These are phyloP conservation scores for Dendropsophus ebraccatus DNA, from an alignment of 2,113 vertebrate species.

Conservation along the genomic window DNA sequence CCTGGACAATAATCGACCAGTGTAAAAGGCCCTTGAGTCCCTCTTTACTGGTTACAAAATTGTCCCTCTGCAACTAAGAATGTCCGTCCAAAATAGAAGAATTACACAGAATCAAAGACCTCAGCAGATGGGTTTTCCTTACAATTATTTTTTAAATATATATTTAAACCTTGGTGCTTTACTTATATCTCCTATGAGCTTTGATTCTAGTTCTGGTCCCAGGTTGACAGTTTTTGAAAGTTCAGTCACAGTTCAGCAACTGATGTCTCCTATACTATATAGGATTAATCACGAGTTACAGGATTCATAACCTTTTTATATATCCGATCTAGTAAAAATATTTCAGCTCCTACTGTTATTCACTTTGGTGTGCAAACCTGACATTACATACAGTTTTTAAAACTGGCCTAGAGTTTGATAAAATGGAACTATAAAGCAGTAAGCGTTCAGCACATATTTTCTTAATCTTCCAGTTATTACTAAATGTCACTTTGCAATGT, in stretches of 20 bases:
- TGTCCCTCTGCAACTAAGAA: too few species aligned
- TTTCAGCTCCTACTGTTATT: constrained; percentile 11
- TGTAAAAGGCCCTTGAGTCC: too few species aligned
- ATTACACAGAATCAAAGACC: too few species aligned
- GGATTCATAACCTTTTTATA: constrained; percentile 47
- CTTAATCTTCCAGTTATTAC: neutral
- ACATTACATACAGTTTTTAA: constrained; percentile 18
- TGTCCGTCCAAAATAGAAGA: too few species aligned
- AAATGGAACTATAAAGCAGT: constrained; percentile 25
- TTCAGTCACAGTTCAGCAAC: constrained; percentile 47
- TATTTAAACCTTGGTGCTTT: too few species aligned
- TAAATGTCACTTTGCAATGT: constrained; percentile 33
- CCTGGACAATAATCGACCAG: too few species aligned
- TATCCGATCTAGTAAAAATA: constrained; percentile 27
- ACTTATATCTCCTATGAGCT: neutral
- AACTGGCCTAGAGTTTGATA: neutral
- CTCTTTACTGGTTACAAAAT: too few species aligned
- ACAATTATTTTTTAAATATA: too few species aligned
- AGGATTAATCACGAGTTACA: constrained; percentile 41
- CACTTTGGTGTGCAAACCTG: constrained; percentile 7
- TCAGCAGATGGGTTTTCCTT: too few species aligned
- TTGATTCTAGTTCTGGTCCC: constrained; percentile 21
- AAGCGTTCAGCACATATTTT: constrained; percentile 5
- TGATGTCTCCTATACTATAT: constrained; percentile 24
- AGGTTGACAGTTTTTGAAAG: constrained; percentile 30